Percentiles rank a stretch among this genome's conserved stretches.
Conservation (phyloP, 2,113 vertebrate species). For the Lepus europaeus region DNA sequence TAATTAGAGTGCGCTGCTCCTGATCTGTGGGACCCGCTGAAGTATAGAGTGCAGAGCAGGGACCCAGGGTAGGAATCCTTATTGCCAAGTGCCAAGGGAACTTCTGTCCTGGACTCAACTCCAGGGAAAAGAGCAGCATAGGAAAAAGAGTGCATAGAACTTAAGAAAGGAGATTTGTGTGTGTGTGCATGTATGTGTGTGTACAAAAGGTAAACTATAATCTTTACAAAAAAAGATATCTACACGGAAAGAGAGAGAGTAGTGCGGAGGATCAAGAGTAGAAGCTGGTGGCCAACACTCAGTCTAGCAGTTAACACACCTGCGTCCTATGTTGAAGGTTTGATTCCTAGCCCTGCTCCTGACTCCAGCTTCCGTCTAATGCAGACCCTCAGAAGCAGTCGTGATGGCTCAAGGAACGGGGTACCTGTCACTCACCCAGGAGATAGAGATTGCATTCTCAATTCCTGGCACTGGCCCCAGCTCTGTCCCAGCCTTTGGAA, state of each 20-base stretch:
- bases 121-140: not conserved
- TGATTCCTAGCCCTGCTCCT: too few relatives aligned
- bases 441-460: too few relatives aligned
- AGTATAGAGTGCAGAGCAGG: not conserved
- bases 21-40: not conserved
- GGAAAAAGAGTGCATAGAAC: not conserved
- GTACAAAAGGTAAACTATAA: too few relatives aligned
- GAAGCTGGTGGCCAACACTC: not conserved
- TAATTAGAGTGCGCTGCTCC: not conserved
- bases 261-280: not conserved
- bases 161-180: not conserved
- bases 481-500: too few relatives aligned
- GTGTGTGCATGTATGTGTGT: too few relatives aligned
- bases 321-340: too few relatives aligned
- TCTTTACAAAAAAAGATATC: not conserved
- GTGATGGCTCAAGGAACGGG: too few relatives aligned
- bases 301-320: too few relatives aligned
- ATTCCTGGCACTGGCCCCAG: too few relatives aligned
- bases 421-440: too few relatives aligned
- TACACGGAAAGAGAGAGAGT: not conserved
- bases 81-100: not conserved
- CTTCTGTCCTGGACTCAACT: not conserved
- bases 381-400: too few relatives aligned
- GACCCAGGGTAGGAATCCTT: not conserved
- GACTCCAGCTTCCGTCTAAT: too few relatives aligned